phyloP scores from a whole-genome alignment of 1,140 invertebrate genomes.

The Zaprionus taronus region DNA sequence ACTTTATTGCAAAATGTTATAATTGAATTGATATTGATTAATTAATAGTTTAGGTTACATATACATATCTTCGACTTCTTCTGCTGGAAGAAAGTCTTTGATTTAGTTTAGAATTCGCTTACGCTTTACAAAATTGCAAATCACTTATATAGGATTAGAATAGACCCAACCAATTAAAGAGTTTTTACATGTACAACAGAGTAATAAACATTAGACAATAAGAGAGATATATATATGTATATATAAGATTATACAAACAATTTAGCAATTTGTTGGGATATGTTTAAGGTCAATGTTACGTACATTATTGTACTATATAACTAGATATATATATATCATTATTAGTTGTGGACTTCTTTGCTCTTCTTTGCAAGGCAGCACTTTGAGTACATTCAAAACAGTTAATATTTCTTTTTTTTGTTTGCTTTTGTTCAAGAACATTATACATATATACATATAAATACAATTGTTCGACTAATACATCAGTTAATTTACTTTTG shows the following conservation, averaged over 20 bases:
- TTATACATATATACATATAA: conserved; percentile 49
- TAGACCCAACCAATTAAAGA: conserved; percentile 38
- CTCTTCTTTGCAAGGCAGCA: conserved; percentile 20
- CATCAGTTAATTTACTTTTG: conserved; percentile 43
- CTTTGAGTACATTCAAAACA: conserved; percentile 48
- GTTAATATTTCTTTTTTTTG: conserved; percentile 7
- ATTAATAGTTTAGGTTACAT: conserved; percentile 32
- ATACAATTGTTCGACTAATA: conserved; percentile 60
- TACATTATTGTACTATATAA: conserved; percentile 16
- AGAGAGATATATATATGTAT: background rate
- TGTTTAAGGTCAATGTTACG: conserved; percentile 34
- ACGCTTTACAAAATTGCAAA: conserved; percentile 40
- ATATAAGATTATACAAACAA: conserved; percentile 25
- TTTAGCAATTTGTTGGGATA: conserved; percentile 38
- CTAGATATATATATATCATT: conserved; percentile 34
- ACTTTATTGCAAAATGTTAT: conserved; percentile 76
- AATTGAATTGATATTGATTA: conserved; percentile 46
- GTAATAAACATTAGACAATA: conserved; percentile 10
- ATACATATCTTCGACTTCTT: conserved; percentile 1
- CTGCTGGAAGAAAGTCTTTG: background rate
- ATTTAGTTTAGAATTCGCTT: conserved; percentile 40
- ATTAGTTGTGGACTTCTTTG: conserved; percentile 13
- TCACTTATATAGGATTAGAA: conserved; percentile 9
- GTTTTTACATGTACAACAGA: conserved; percentile 25
- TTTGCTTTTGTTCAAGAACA: conserved; percentile 17